phyloP scores from a whole-genome alignment of 1,140 invertebrate species.

The Chymomyza costata region DNA sequence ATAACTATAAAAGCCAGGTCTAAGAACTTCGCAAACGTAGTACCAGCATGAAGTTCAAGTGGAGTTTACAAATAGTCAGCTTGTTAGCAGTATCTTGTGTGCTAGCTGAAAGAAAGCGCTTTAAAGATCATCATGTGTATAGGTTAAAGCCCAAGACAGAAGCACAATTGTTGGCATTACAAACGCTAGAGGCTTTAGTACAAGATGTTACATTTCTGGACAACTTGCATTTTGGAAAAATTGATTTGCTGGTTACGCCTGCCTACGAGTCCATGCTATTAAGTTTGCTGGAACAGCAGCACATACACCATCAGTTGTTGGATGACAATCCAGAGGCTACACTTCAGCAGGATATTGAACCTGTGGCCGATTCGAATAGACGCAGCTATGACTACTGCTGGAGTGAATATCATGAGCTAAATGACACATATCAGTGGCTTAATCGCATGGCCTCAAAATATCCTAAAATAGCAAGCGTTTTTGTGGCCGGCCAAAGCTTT shows the following conservation, averaged over 20 bases:
- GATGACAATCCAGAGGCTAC: constrained; percentile 74
- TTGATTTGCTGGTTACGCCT: constrained; percentile 45
- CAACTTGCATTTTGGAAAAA: constrained; percentile 22
- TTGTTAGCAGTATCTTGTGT: constrained; percentile 7
- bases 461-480: constrained; percentile 75
- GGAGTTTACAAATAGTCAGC: constrained; percentile 4
- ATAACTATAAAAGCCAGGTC: constrained; percentile 20
- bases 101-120: constrained; percentile 16
- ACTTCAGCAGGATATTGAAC: constrained; percentile 48
- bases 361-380: constrained; percentile 35
- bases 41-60: constrained; percentile 32
- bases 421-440: constrained; percentile 77
- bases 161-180: constrained; percentile 60
- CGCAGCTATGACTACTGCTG: constrained; percentile 53
- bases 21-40: constrained; percentile 7
- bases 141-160: constrained; percentile 60
- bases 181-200: constrained; percentile 20
- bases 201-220: constrained; percentile 38
- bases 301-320: constrained; percentile 22
- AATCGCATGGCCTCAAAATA: constrained; percentile 67
- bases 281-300: background rate
- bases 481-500: constrained; percentile 77
- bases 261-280: constrained; percentile 27
- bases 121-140: constrained; percentile 75
- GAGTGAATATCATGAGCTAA: constrained; percentile 75